Conservation (phyloP, 2,113 vertebrate species). For the Nycticorax nycticorax region DNA sequence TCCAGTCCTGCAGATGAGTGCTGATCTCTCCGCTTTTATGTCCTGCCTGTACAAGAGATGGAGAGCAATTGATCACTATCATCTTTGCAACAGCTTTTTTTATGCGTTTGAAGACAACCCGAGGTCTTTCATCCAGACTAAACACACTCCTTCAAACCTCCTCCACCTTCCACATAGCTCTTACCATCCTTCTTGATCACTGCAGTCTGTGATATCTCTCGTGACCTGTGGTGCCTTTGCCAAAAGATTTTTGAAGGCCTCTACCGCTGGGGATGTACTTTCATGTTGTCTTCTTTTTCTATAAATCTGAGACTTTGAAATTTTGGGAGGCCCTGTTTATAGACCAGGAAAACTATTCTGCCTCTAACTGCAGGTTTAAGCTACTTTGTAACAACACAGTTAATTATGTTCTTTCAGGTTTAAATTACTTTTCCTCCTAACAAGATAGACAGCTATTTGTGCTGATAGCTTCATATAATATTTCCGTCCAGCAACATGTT, state of each 20-base stretch:
- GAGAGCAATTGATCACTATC: not conserved
- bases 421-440: not conserved
- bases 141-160: not conserved
- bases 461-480: not conserved
- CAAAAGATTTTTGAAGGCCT: not conserved
- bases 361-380: not conserved
- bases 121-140: not conserved
- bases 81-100: not conserved
- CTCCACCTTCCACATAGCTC: not conserved
- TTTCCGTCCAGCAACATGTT: not conserved
- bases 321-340: not conserved
- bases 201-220: not conserved
- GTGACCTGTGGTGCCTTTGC: not conserved
- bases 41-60: not conserved
- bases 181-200: not conserved
- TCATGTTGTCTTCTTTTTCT: not conserved
- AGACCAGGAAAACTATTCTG: not conserved
- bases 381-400: not conserved
- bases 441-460: not conserved
- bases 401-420: not conserved
- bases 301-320: not conserved
- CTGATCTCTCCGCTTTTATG: not conserved
- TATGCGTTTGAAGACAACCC: not conserved
- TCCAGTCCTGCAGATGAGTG: not conserved
- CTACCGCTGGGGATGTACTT: not conserved